Base-by-base conservation (phyloP, 2,888 invertebrate species). In the Lutraria lutraria region DNA sequence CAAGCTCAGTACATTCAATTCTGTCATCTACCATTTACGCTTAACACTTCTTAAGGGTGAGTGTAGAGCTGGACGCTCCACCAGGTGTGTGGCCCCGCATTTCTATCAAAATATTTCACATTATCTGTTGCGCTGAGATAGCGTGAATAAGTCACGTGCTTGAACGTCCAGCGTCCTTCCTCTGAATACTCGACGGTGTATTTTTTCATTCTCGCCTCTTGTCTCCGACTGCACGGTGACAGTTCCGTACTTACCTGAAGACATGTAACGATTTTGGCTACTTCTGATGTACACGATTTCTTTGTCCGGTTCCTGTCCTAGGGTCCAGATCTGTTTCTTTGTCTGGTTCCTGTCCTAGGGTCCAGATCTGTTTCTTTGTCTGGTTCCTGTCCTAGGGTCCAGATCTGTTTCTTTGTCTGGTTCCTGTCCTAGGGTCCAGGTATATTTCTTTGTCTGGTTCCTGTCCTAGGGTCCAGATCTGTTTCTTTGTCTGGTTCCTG, bases 31-130 rank as follows among this genome's bases (percentile, higher is more conserved):
- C 98, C 92, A 99, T 97, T 97, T 99, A 98, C 21, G 99, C 99
- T 97, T 99, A 99, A 12, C 99, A 98, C 97, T 99, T 99, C 98
- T 97, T 99, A 99, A 8, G 99, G 99, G 95, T 99, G 97, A 60
- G 99, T 99, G 0, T 99, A 99, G 92, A 99, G 97, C 96, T 99
- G 99, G 4, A 99, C 98, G 91, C 98, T 96, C 99, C 99, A 99
- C 94, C 98, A 98, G 0, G 99, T 98, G 90, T 98, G 98, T 97
- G 99, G 99, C 94, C 98, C 98, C 8, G 81, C 85, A 0, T 76
- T 56, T 52, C 85, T 87, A 43, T 98, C 98, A 83, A 93, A 94
- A 97, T 99, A 99, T 95, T 98, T 98, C 84, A 99, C 97, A 97
- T 99, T 99, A 82, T 98, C 98, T 95, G 98, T 98, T 93, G 99